Conservation (phyloP, 1,140 invertebrate genomes). For the Tyrophagus putrescentiae region DNA sequence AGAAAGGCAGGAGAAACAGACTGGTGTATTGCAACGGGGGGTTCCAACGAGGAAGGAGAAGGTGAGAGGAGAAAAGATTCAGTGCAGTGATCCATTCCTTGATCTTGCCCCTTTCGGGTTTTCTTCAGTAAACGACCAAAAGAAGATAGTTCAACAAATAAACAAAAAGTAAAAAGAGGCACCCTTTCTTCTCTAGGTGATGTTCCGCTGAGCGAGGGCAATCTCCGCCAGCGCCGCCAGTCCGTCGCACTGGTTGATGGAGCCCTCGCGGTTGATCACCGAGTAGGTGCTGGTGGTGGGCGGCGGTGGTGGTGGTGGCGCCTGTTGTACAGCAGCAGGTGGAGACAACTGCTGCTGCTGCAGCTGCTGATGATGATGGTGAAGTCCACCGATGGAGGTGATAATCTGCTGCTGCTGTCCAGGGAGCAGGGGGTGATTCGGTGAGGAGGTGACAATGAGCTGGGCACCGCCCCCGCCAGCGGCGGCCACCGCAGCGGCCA, state of each 20-base stretch:
- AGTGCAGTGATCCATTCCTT: neutral
- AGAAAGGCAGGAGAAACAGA: neutral
- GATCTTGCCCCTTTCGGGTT: neutral
- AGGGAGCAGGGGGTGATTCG: neutral
- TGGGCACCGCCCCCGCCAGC: neutral
- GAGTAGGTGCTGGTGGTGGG: neutral
- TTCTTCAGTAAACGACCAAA: neutral
- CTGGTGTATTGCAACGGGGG: neutral
- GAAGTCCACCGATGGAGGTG: neutral
- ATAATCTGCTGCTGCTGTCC: neutral
- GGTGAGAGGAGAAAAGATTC: neutral
- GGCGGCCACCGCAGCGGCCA: neutral
- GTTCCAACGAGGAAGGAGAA: neutral
- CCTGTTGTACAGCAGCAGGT: no score
- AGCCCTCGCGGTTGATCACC: slow-evolving; percentile 1
- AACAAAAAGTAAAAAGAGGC: no score
- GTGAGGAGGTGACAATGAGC: no score
- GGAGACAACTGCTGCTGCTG: slow-evolving; percentile 5
- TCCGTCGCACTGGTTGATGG: slow-evolving; percentile 16
- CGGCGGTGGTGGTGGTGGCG: neutral
- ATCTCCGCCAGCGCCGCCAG: slow-evolving; percentile 21
- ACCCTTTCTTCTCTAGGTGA: neutral
- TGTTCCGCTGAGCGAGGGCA: slow-evolving; percentile 16
- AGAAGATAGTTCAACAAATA: no score
- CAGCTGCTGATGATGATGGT: neutral